A percentile compares a stretch with the other conserved stretches of the same genome.
phyloP scores from a whole-genome alignment of 2,888 invertebrate species.

The Perdita meconis region DNA sequence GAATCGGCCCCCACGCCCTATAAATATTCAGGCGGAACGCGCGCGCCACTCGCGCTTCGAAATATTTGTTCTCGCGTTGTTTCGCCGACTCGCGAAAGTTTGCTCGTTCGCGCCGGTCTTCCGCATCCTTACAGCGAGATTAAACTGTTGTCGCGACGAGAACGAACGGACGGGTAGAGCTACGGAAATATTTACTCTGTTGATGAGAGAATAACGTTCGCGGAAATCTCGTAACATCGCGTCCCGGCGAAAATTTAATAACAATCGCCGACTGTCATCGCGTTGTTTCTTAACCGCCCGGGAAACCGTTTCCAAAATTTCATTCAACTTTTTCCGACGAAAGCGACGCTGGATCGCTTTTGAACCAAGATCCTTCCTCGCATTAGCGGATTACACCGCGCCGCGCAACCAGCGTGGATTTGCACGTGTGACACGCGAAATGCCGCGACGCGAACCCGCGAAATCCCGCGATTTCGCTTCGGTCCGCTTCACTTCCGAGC shows the following conservation, averaged over 20 bases:
- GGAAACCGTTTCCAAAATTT: no score
- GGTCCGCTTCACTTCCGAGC: conserved; percentile 24
- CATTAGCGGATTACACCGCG: conserved; percentile 9
- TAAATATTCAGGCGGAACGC: conserved; percentile 45
- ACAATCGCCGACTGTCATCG: conserved; percentile 19
- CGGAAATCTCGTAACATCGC: conserved; percentile 24
- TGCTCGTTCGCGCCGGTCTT: background rate
- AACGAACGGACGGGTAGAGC: background rate
- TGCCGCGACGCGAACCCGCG: background rate
- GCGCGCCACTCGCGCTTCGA: background rate
- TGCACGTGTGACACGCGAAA: background rate
- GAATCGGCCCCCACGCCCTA: conserved; percentile 37
- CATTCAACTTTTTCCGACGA: no score
- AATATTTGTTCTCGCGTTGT: conserved; percentile 34
- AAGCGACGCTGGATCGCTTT: no score
- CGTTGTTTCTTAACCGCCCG: no score
- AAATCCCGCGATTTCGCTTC: conserved; percentile 1
- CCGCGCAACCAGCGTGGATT: background rate
- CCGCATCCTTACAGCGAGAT: conserved; percentile 18
- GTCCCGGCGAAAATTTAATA: conserved; percentile 35
- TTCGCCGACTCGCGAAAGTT: conserved; percentile 21
- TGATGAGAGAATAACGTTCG: conserved; percentile 41
- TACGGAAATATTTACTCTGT: conserved; percentile 46
- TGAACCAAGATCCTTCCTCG: background rate
- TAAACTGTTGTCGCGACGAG: conserved; percentile 35